Percentiles rank a stretch among this genome's conserved stretches.
These are phyloP conservation scores for Mimachlamys varia DNA, from an alignment of 2,888 invertebrate species.

Conservation along the genomic window DNA sequence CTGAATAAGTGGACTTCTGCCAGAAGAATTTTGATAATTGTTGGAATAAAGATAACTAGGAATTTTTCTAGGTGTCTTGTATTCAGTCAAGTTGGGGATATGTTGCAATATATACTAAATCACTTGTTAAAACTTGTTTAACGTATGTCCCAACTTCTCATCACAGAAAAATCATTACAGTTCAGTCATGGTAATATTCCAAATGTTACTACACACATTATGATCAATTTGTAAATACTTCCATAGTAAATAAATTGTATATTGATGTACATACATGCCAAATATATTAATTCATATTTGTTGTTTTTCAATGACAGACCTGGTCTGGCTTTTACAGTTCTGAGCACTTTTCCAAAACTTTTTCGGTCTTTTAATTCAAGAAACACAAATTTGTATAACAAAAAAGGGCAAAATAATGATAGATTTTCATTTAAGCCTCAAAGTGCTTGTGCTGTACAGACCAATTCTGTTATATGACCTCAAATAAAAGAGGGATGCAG, in stretches of 20 bases:
- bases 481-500: neutral
- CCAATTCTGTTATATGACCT: neutral
- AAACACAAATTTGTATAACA: no score
- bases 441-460: neutral
- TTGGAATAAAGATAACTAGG: constrained; percentile 25
- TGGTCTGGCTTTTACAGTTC: neutral
- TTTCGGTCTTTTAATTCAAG: no score
- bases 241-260: constrained; percentile 47
- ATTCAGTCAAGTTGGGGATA: constrained; percentile 50
- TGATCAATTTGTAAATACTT: constrained; percentile 45
- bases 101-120: constrained; percentile 55
- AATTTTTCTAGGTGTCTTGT: constrained; percentile 36
- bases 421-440: neutral
- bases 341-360: neutral
- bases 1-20: neutral
- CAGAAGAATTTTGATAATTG: neutral
- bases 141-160: constrained; percentile 51
- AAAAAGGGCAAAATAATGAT: no score
- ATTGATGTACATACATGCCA: constrained; percentile 44
- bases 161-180: constrained; percentile 10
- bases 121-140: constrained; percentile 50
- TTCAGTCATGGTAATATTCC: constrained; percentile 19
- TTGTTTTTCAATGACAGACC: neutral
- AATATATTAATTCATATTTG: neutral
- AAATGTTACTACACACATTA: constrained; percentile 37